Evolutionary conservation across 2,797 vertebrate species (phyloP).

Genomic region (Salarias fasciatus): DNA sequence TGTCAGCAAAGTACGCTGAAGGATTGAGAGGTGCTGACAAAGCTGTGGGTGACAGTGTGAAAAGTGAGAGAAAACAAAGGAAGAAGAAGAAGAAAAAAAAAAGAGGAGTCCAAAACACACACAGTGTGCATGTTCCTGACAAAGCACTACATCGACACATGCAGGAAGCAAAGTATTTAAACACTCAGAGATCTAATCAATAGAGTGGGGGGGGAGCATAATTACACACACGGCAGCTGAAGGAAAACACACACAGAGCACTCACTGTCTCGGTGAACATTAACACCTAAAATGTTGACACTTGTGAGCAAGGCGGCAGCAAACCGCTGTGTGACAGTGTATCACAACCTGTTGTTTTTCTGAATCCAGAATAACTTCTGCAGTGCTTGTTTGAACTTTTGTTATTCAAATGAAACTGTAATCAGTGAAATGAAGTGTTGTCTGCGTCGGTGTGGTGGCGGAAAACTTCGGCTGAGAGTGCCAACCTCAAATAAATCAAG

Average conservation of each 20-base stretch:
- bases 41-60: conserved; percentile 30
- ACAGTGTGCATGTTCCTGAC: conserved; percentile 41
- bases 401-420: too few species aligned
- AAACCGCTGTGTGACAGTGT: not conserved
- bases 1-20: conserved; percentile 7
- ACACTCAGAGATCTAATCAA: conserved; percentile 49
- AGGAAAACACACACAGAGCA: conserved; percentile 43
- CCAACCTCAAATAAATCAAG: too few species aligned
- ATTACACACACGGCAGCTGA: conserved; percentile 29
- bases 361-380: too few species aligned
- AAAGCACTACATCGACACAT: conserved; percentile 57
- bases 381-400: too few species aligned
- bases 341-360: not conserved
- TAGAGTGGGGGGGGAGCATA: conserved; percentile 37
- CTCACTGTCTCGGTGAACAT: conserved; percentile 23
- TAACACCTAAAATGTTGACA: conserved; percentile 7
- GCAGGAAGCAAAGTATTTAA: conserved; percentile 52
- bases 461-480: too few species aligned
- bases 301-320: too few species aligned
- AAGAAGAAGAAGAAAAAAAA: conserved; percentile 2
- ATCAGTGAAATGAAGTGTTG: too few species aligned
- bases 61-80: conserved; percentile 27
- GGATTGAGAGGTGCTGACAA: conserved; percentile 35
- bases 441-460: too few species aligned
- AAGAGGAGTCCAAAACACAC: conserved; percentile 33